Percentiles rank a stretch among this genome's conserved stretches.
Conservation (phyloP, 1,140 invertebrate species). For the Hydropsyche tenuis region DNA sequence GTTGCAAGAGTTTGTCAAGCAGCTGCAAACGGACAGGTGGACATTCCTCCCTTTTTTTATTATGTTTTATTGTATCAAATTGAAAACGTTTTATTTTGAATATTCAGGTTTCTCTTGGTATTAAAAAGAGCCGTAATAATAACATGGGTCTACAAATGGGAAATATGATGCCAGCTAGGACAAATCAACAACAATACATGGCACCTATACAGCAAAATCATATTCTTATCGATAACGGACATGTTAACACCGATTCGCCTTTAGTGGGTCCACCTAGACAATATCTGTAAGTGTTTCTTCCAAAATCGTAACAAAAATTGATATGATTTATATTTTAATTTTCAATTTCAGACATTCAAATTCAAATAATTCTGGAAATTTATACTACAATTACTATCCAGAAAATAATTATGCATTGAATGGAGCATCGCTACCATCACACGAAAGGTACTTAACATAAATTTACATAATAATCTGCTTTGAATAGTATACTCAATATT, state of each 20-base stretch:
- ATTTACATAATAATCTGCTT: no score
- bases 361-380: conserved; percentile 39
- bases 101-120: conserved; percentile 73
- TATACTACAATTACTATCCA: conserved; percentile 47
- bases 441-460: conserved; percentile 46
- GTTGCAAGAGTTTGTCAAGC: conserved; percentile 89
- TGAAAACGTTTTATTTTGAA: conserved; percentile 9
- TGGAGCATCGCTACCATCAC: conserved; percentile 20
- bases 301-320: not conserved
- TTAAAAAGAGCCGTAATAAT: conserved; percentile 61
- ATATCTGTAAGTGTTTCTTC: conserved; percentile 38
- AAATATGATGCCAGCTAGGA: conserved; percentile 51
- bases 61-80: not conserved
- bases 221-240: conserved; percentile 39
- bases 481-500: no score
- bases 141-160: conserved; percentile 67
- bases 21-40: conserved; percentile 77
- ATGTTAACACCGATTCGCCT: conserved; percentile 20
- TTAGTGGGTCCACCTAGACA: conserved; percentile 34
- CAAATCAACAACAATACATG: conserved; percentile 53
- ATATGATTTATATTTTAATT: conserved; percentile 19
- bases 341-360: conserved; percentile 39
- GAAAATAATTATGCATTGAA: conserved; percentile 47
- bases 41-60: not conserved
- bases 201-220: conserved; percentile 52